Evolutionary conservation across 1,140 invertebrate species (phyloP), one percentile per base, ranked within the genome.

Genomic region (Pantala flavescens): DNA sequence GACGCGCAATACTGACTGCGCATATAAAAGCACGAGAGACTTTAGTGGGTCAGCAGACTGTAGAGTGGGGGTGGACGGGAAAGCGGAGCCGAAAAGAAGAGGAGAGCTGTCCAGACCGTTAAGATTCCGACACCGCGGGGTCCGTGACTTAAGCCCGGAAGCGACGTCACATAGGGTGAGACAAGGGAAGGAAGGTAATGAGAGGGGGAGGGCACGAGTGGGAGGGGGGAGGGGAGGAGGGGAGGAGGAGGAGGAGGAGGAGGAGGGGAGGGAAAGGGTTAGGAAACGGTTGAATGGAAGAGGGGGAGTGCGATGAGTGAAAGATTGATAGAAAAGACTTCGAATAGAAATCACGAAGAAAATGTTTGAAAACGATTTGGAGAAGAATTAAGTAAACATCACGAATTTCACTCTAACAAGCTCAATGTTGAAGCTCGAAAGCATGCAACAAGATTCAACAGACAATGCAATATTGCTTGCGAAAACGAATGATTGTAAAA

Each of bases 281-380:
- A 72, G 71, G 21, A 24, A 72, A 24, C 23, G 71, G 5, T 21
- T 72, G 71, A 72, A 24, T 72, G 71, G 24, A 24, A 23, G 71
- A 72, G 24, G 24, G 42, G 72, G 21, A 24, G 28, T 24, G 19
- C 7, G 42, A 24, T 42, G 71, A 72, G 71, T 72, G 71, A 23
- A 42, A 36, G 72, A 42, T 21, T 42, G 72, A 43, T 21, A 36
- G 72, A 43, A 63, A 63, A 63, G 49, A 63, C 49, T 2, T 36
- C 28, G 2, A 36, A 2, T 36, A 12, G 49, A 63, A 63, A 63
- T 3, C n/a, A 12, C 14, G 5, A 63, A 12, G 49, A 19, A 63
- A 63, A 63, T 16, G 49, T 14, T 63, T 12, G 9, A 3, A 12
- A 1, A n/a, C 3, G 49, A 63, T 63, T 7, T 63, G 49, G n/a